phyloP scores from a whole-genome alignment of 2,113 vertebrate genomes.

The Zonotrichia leucophrys region DNA sequence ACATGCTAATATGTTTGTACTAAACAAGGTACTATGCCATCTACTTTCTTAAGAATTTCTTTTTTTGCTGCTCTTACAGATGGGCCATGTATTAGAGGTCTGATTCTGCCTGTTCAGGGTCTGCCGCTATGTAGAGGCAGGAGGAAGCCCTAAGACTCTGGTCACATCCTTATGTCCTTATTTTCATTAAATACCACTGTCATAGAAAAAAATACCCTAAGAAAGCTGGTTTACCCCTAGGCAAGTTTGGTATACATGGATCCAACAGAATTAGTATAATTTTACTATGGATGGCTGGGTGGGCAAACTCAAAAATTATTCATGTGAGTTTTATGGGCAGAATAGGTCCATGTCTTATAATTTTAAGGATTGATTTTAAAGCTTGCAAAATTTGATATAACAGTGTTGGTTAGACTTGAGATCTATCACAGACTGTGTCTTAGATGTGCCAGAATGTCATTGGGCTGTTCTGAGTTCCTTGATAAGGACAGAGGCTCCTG shows the following conservation, averaged over 20 bases:
- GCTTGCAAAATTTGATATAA: neutral
- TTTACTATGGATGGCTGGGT: neutral
- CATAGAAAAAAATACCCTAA: neutral
- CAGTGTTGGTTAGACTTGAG: neutral
- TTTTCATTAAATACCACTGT: neutral
- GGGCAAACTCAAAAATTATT: neutral
- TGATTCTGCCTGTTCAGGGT: neutral
- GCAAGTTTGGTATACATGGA: neutral
- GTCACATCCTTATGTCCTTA: neutral
- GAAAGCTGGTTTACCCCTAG: neutral
- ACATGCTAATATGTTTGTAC: neutral
- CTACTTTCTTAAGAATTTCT: neutral
- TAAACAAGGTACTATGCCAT: neutral
- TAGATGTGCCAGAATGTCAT: rapidly evolving
- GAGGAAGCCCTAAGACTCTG: neutral
- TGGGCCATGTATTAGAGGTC: neutral
- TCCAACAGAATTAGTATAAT: neutral
- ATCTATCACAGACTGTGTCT: neutral
- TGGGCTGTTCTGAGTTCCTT: neutral
- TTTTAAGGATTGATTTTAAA: neutral
- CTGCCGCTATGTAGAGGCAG: neutral
- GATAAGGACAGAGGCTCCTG: neutral
- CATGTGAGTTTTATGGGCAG: neutral
- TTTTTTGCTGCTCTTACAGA: neutral
- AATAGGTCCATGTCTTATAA: neutral